These are phyloP conservation scores for Cossypha dichroa DNA, from an alignment of 2,797 vertebrate species.

Conservation along the genomic window DNA sequence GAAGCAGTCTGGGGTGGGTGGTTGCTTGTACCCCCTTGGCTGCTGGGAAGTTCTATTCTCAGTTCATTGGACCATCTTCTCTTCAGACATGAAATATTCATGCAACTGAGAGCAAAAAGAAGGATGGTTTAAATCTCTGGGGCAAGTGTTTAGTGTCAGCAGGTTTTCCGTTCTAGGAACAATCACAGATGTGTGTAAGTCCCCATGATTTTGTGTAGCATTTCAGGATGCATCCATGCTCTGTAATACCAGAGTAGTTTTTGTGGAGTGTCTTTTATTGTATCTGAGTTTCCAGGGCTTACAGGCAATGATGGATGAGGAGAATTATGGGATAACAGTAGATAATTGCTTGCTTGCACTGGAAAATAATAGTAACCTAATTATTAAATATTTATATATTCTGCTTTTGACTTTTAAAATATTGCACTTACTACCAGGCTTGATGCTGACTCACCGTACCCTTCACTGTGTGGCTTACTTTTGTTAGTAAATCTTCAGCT, in stretches of 20 bases:
- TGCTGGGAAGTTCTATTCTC: not conserved
- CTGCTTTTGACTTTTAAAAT: not conserved
- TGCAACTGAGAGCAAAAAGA: not conserved
- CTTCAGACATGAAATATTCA: not conserved
- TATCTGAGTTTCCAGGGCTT: not conserved
- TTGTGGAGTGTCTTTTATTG: not conserved
- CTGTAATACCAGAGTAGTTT: not conserved
- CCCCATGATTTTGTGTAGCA: not conserved
- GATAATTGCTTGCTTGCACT: not conserved
- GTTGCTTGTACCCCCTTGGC: not conserved
- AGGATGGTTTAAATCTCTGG: not conserved
- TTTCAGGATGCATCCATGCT: not conserved
- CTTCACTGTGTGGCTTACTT: not conserved
- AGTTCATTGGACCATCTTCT: fast-evolving
- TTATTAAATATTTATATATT: not conserved
- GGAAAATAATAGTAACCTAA: not conserved
- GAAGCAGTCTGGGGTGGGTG: not conserved
- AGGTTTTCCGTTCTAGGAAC: not conserved
- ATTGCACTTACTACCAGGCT: not conserved
- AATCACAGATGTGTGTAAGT: not conserved
- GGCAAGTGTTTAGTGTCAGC: not conserved
- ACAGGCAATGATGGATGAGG: not conserved
- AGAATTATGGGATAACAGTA: not conserved
- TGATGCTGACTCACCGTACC: not conserved
- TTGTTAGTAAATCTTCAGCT: not conserved